A percentile compares a stretch with the other conserved stretches of the same genome.
phyloP scores from a whole-genome alignment of 2,888 invertebrate species.

The Tineola bisselliella region DNA sequence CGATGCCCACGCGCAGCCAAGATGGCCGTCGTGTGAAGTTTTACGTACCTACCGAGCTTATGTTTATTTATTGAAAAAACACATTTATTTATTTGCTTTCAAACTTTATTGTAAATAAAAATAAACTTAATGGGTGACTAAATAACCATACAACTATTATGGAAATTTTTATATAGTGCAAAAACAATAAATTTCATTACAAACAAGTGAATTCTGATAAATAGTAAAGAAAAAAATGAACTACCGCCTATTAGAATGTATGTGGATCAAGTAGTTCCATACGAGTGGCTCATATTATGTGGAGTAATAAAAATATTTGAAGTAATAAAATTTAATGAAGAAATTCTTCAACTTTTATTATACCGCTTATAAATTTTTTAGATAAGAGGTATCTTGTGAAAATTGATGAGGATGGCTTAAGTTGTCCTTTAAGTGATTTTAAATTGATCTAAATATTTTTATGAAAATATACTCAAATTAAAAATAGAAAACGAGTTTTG shows the following conservation, averaged over 20 bases:
- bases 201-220: no score
- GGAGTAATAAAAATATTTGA: neutral
- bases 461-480: no score
- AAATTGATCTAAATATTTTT: no score
- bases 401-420: neutral
- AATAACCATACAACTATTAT: no score
- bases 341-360: neutral
- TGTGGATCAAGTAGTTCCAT: neutral
- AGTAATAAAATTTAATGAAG: neutral
- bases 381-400: neutral
- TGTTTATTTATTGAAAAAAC: neutral
- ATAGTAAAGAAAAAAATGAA: no score
- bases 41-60: neutral
- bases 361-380: neutral
- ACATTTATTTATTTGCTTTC: no score
- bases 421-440: no score
- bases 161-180: no score
- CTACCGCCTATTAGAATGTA: neutral
- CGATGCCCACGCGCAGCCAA: conserved; percentile 61
- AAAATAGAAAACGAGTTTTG: no score
- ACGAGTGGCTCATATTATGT: neutral
- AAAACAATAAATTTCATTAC: no score
- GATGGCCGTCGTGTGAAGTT: conserved; percentile 57
- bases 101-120: no score
- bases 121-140: no score